Evolutionary conservation across 53 echinoderm and acorn worm genomes (phyloP), one percentile per base, ranked within the genome.

Genomic region (Holothuria scabra): DNA sequence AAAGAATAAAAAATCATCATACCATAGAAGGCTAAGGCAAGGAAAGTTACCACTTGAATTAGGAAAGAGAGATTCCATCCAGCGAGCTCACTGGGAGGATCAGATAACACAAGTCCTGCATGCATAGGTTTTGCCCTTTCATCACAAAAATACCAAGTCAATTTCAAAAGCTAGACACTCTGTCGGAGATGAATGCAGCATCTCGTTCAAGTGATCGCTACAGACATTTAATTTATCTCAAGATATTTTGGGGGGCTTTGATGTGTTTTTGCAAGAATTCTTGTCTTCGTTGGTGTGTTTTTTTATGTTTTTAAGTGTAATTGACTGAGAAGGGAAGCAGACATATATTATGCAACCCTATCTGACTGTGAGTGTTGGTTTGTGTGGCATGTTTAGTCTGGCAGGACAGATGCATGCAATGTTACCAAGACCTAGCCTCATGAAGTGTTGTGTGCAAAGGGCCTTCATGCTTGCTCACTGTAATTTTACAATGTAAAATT

Each of bases 151-250:
- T 58, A 56, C 56, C 26, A 56, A 58, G 76, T 76, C 76, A 52
- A 76, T 76, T 58, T 76, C 52, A 28, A 26, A 58, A 55, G 58
- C 76, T 56, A 76, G 76, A 76, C 76, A 56, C 76, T 26, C 76
- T 76, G 76, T 76, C 76, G 76, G 46, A 52, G 76, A 56, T 30
- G 57, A 56, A 49, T 31, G 58, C 28, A 29, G 28, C 52, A 52
- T 76, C 49, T 56, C 76, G 18, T 58, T 58, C 19, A 58, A 56
- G 56, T 58, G 76, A 76, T 76, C 76, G 46, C 76, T 25, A 29
- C 76, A 76, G 76, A 76, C 76, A 76, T 76, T 58, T 76, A 76
- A 76, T 76, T 76, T 76, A 19, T 32, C 76, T 20, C 55, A 26
- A 26, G 59, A 76, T 58, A 56, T 63, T 28, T 63, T 29, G 48